Percentiles rank a stretch among this genome's conserved stretches.
Conservation (phyloP, 1,140 invertebrate species). For the Cyrtorhinus lividipennis region DNA sequence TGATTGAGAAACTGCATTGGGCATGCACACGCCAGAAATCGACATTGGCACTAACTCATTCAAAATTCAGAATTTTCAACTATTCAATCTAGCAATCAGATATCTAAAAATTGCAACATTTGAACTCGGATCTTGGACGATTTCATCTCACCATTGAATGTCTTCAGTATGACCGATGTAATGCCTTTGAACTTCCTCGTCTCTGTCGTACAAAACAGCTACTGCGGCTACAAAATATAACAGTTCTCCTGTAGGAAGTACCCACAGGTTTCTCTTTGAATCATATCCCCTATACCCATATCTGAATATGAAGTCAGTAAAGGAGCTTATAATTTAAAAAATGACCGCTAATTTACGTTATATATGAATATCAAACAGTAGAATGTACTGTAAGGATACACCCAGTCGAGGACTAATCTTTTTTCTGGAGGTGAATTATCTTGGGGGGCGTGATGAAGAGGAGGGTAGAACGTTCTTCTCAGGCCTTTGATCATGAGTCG, state of each 20-base stretch:
- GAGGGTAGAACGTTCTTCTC: slow-evolving; percentile 71
- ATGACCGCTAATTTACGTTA: background rate
- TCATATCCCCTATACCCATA: slow-evolving; percentile 87
- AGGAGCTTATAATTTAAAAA: too few relatives aligned
- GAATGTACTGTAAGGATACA: slow-evolving; percentile 48
- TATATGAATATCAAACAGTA: background rate
- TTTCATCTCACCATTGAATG: slow-evolving; percentile 43
- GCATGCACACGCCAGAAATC: too few relatives aligned
- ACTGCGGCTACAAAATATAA: slow-evolving; percentile 86
- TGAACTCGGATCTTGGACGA: too few relatives aligned
- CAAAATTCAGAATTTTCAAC: too few relatives aligned
- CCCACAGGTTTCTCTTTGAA: slow-evolving; percentile 73
- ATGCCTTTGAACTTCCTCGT: slow-evolving; percentile 80
- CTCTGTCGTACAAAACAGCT: slow-evolving; percentile 77
- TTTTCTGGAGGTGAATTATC: slow-evolving; percentile 74
- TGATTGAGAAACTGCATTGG: too few relatives aligned
- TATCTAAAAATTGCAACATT: too few relatives aligned
- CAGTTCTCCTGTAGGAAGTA: slow-evolving; percentile 79
- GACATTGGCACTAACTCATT: too few relatives aligned
- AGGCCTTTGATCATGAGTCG: slow-evolving; percentile 70
- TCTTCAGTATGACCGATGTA: slow-evolving; percentile 91
- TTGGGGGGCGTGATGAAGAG: slow-evolving; percentile 60
- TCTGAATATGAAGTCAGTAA: slow-evolving; percentile 32
- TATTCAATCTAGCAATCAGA: too few relatives aligned
- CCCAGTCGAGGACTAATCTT: slow-evolving; percentile 79